Percentiles rank a stretch among this genome's conserved stretches.
Conservation (phyloP, 2,888 invertebrate species). For the Lobophora halterata region DNA sequence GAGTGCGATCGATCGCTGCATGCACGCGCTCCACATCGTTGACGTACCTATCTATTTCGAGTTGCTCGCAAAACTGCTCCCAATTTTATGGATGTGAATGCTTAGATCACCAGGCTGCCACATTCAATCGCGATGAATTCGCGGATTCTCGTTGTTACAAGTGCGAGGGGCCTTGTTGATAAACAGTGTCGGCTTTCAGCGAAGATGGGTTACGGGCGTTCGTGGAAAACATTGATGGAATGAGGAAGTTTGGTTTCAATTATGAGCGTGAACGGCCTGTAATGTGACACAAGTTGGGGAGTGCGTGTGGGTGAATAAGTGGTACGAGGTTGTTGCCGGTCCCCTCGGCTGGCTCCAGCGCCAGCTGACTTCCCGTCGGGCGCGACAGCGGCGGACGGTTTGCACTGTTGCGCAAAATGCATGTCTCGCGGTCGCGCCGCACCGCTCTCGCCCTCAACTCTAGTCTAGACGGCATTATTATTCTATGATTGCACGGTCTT, state of each 20-base stretch:
- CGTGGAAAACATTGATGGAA: slow-evolving; percentile 53
- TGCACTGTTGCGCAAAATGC: slow-evolving; percentile 55
- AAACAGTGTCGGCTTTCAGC: slow-evolving; percentile 72
- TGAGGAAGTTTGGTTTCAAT: slow-evolving; percentile 51
- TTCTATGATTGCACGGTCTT: slow-evolving; percentile 18
- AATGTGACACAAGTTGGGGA: slow-evolving; percentile 44
- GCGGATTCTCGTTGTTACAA: slow-evolving; percentile 49
- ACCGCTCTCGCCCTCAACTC: slow-evolving; percentile 23
- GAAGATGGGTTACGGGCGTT: slow-evolving; percentile 47
- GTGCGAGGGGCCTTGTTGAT: slow-evolving; percentile 63
- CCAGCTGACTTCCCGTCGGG: slow-evolving; percentile 61
- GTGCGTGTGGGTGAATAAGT: slow-evolving; percentile 33
- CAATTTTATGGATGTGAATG: slow-evolving; percentile 53
- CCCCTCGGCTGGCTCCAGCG: slow-evolving; percentile 33
- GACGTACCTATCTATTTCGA: slow-evolving; percentile 74
- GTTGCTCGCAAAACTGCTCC: slow-evolving; percentile 64
- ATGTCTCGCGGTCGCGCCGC: slow-evolving; percentile 35
- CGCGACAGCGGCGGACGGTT: slow-evolving; percentile 27
- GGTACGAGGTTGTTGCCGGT: slow-evolving; percentile 18
- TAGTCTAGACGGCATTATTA: slow-evolving; percentile 33
- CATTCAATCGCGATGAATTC: slow-evolving; percentile 53
- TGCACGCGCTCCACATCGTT: slow-evolving; percentile 64
- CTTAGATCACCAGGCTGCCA: slow-evolving; percentile 45
- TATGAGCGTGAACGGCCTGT: slow-evolving; percentile 45
- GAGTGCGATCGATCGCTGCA: slow-evolving; percentile 75